Conservation (phyloP, 2,888 invertebrate genomes). For the Parapristionchus giblindavisi region DNA sequence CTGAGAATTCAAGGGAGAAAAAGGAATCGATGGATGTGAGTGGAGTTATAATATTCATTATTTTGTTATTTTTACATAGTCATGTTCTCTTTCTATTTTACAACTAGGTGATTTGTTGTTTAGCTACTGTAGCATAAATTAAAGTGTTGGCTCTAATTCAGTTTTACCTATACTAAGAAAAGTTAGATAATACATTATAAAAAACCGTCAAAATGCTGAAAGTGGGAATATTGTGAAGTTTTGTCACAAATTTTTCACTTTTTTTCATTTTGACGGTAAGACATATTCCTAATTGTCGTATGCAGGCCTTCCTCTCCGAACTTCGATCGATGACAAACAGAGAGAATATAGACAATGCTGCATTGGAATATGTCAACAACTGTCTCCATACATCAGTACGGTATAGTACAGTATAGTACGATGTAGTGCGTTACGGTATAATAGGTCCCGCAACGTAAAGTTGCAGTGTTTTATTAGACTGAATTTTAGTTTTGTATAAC, state of each 20-base stretch:
- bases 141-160: no score
- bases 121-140: no score
- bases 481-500: background rate
- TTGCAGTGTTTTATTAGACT: no score
- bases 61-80: no score
- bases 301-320: conserved; percentile 51
- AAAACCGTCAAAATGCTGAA: no score
- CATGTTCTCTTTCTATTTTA: no score
- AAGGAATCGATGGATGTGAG: conserved; percentile 43
- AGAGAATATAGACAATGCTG: conserved; percentile 62
- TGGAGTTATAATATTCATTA: no score
- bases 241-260: background rate
- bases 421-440: background rate
- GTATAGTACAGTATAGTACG: background rate
- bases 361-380: conserved; percentile 59
- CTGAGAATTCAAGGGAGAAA: conserved; percentile 36
- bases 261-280: background rate
- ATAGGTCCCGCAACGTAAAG: no score
- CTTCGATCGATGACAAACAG: conserved; percentile 61
- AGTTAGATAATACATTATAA: no score
- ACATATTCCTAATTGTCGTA: background rate
- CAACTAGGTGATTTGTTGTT: no score
- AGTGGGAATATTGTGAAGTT: background rate
- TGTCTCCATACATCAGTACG: conserved; percentile 32
- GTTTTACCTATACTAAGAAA: no score